These are phyloP conservation scores for Drosophila affinis DNA, from an alignment of 2,888 invertebrate species.

Conservation along the genomic window DNA sequence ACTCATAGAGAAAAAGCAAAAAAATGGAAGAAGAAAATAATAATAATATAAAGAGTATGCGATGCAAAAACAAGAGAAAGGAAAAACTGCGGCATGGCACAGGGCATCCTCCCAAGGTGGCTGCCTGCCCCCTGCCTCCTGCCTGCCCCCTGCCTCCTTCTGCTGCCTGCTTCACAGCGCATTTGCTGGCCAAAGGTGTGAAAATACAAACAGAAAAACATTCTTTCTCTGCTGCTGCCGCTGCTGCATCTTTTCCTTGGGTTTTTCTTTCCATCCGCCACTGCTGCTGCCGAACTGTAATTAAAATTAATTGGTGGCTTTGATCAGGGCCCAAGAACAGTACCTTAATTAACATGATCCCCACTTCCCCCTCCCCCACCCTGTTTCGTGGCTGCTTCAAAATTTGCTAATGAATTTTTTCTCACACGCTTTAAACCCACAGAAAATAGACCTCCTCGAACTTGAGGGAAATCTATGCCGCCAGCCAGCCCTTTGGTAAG, in stretches of 20 bases:
- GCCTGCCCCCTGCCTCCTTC: no score
- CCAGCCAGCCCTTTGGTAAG: slow-evolving; percentile 11
- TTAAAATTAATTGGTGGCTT: slow-evolving; percentile 78
- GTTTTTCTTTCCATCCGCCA: slow-evolving; percentile 43
- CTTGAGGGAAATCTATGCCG: slow-evolving; percentile 14
- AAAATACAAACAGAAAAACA: slow-evolving; percentile 67
- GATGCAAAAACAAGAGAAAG: slow-evolving; percentile 7
- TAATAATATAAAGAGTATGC: background rate
- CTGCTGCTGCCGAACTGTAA: slow-evolving; percentile 67
- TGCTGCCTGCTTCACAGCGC: slow-evolving; percentile 60
- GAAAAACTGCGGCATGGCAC: background rate
- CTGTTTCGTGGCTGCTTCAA: slow-evolving; percentile 2
- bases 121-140: no score
- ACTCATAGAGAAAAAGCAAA: background rate
- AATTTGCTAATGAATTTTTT: slow-evolving; percentile 61
- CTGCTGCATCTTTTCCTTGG: slow-evolving; percentile 61
- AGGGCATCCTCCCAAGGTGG: background rate
- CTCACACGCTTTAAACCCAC: slow-evolving; percentile 47
- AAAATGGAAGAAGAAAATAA: background rate
- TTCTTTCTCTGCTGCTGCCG: slow-evolving; percentile 30
- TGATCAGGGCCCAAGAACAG: slow-evolving; percentile 56
- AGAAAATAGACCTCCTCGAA: slow-evolving; percentile 5
- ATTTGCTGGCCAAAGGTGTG: slow-evolving; percentile 77
- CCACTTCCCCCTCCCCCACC: background rate
- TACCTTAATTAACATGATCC: slow-evolving; percentile 66